These are phyloP conservation scores for Lepidotrigona ventralis DNA, from an alignment of 1,140 invertebrate genomes.

Conservation along the genomic window DNA sequence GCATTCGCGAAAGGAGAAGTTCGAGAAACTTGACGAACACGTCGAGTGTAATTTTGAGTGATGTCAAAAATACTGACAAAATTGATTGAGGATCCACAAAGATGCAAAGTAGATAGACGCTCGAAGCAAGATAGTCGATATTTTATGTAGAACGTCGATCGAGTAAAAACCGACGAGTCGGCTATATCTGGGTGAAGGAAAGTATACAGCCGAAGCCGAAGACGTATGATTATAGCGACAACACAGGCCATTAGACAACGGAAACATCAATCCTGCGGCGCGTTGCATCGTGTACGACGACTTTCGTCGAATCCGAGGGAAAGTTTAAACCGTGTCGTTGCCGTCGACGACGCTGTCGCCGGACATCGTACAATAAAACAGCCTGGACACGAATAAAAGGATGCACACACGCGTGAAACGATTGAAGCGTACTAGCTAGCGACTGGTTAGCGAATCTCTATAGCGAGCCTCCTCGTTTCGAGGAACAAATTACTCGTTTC, in stretches of 20 bases:
- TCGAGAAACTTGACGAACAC: not conserved
- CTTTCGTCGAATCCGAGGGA: conserved; percentile 55
- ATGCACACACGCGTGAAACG: not conserved
- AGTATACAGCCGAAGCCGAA: conserved; percentile 34
- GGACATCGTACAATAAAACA: conserved; percentile 11
- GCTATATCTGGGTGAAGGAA: conserved; percentile 50
- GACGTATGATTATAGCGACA: conserved; percentile 43
- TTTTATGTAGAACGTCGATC: conserved; percentile 25
- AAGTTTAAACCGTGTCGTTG: conserved; percentile 44
- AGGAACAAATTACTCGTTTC: conserved; percentile 6
- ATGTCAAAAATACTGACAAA: conserved; percentile 16
- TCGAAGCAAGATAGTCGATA: not conserved
- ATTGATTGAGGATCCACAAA: not conserved
- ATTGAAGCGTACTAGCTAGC: not conserved
- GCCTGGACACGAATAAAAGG: not conserved
- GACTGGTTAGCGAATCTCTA: not conserved
- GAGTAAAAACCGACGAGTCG: conserved; percentile 4
- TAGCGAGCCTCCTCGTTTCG: not conserved
- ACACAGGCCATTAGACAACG: conserved; percentile 57
- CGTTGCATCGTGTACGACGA: conserved; percentile 38
- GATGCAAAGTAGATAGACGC: not conserved
- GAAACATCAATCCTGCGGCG: conserved; percentile 58
- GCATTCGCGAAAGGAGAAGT: not conserved
- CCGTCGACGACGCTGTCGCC: conserved; percentile 28
- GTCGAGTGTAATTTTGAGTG: not conserved